A percentile compares a stretch with the other conserved stretches of the same genome.
Conservation (phyloP, 2,113 vertebrate species). For the human (Homo sapiens) region GRCh38 chr7:22628001-22628500, state of each 20-base stretch:
- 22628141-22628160: background rate
- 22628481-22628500: background rate
- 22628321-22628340: background rate
- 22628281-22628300: background rate
- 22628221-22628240: background rate
- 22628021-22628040: conserved; percentile 45
- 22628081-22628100: background rate
- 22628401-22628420: background rate
- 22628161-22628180: background rate
- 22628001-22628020: conserved; percentile 42
- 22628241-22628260: background rate
- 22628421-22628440: background rate
- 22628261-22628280: background rate
- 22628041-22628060: background rate
- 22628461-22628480: background rate
- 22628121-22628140: background rate
- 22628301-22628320: background rate
- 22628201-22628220: conserved; percentile 7
- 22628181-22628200: background rate
- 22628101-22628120: background rate
- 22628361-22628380: background rate
- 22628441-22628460: background rate
- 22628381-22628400: background rate
- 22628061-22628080: conserved; percentile 37
- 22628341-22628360: background rate